A percentile compares a stretch with the other conserved stretches of the same genome.
phyloP scores from a whole-genome alignment of 2,888 invertebrate species.

The Nomada ruficornis region DNA sequence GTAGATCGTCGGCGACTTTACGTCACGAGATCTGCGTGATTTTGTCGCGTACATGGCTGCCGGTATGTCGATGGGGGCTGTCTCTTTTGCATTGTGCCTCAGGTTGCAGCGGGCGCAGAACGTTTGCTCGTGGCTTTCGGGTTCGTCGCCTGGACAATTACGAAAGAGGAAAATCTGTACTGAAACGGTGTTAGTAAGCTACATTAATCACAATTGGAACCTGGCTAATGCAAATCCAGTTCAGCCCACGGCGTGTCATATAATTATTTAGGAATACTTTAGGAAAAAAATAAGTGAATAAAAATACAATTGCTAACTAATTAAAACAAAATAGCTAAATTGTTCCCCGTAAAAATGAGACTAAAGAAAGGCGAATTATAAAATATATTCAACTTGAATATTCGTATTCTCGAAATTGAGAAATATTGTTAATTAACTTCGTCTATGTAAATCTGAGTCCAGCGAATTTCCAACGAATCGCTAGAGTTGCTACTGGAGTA shows the following conservation, averaged over 20 bases:
- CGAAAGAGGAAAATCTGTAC: not conserved
- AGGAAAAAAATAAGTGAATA: no score
- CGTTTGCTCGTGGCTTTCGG: slow-evolving; percentile 60
- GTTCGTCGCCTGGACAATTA: slow-evolving; percentile 65
- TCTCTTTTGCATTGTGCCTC: slow-evolving; percentile 35
- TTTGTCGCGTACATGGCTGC: slow-evolving; percentile 46
- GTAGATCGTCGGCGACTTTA: slow-evolving; percentile 61
- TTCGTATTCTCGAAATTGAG: no score
- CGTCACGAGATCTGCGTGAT: slow-evolving; percentile 65
- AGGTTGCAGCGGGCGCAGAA: slow-evolving; percentile 57
- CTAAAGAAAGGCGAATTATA: no score
- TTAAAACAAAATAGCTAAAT: no score
- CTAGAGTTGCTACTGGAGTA: not conserved
- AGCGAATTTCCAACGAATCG: no score
- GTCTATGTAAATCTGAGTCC: not conserved
- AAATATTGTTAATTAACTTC: not conserved
- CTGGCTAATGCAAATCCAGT: no score
- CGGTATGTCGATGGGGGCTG: slow-evolving; percentile 38
- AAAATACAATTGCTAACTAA: no score
- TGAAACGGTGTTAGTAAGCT: not conserved
- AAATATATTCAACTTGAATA: no score
- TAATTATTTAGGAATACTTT: no score
- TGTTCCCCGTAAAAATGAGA: no score
- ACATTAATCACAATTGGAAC: no score
- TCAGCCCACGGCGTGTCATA: no score